Conservation (phyloP, 37 sponge, comb jelly and placozoan species). For the Ephydatia muelleri region DNA sequence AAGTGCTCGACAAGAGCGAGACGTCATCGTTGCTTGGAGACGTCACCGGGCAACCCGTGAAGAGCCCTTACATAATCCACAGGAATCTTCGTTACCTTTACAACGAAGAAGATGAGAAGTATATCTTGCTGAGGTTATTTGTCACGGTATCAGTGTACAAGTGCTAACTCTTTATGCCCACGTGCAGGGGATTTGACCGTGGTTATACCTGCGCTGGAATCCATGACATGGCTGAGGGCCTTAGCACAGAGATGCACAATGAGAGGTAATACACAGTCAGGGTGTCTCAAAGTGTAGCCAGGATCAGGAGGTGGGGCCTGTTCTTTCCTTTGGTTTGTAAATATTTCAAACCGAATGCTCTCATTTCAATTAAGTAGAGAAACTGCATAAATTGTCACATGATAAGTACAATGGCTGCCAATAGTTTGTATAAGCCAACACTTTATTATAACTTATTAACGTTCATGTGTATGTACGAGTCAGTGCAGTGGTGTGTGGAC, state of each 20-base stretch:
- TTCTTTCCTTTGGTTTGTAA: too few relatives aligned
- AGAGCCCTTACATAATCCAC: neutral
- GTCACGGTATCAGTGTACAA: neutral
- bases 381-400: too few relatives aligned
- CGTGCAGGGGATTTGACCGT: slow-evolving; percentile 28
- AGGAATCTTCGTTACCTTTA: slow-evolving; percentile 20
- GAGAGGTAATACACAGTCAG: neutral
- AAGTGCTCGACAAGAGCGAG: neutral
- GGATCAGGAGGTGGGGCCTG: too few relatives aligned
- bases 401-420: too few relatives aligned
- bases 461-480: too few relatives aligned
- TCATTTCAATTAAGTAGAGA: too few relatives aligned
- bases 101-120: slow-evolving; percentile 17
- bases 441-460: too few relatives aligned
- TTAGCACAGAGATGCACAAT: slow-evolving; percentile 12
- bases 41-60: neutral
- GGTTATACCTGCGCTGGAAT: slow-evolving; percentile 17
- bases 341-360: too few relatives aligned
- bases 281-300: neutral
- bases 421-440: too few relatives aligned
- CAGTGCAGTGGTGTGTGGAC: too few relatives aligned
- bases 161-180: neutral
- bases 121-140: slow-evolving; percentile 16
- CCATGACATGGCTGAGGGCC: slow-evolving; percentile 33
- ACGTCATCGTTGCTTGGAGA: neutral